Percentiles rank a stretch among this genome's conserved stretches.
Evolutionary conservation across 2,113 vertebrate genomes (phyloP).

Genomic region (Mobula hypostoma): DNA sequence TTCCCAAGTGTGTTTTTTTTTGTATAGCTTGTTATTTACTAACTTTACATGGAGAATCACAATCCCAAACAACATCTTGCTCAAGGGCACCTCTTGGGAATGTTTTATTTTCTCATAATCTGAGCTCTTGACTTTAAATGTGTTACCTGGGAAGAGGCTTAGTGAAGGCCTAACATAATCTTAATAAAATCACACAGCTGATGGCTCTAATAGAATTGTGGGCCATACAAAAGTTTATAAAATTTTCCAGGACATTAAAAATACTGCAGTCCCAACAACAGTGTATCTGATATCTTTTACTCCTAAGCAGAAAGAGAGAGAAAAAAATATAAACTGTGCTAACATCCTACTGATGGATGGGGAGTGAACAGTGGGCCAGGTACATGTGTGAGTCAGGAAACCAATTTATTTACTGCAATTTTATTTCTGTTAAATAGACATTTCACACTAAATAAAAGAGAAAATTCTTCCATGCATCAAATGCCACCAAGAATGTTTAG

Average conservation of each 20-base stretch:
- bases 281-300: not conserved
- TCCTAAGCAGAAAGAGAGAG: not conserved
- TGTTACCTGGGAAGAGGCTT: not conserved
- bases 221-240: not conserved
- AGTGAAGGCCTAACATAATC: not conserved
- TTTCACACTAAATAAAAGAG: not conserved
- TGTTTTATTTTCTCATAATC: not conserved
- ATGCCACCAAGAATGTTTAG: no score
- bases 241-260: not conserved
- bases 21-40: constrained; percentile 5
- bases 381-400: not conserved
- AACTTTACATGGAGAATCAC: constrained; percentile 6
- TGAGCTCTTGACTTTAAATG: not conserved
- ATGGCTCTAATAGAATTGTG: not conserved
- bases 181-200: not conserved
- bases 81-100: not conserved
- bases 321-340: not conserved
- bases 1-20: not conserved
- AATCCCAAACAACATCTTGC: constrained; percentile 1
- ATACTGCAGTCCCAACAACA: not conserved
- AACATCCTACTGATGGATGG: not conserved
- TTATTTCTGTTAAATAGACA: not conserved
- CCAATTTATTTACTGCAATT: not conserved
- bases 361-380: not conserved
- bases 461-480: no score